Evolutionary conservation across 2,113 vertebrate species (phyloP).

Genomic region (Cariama cristata): DNA sequence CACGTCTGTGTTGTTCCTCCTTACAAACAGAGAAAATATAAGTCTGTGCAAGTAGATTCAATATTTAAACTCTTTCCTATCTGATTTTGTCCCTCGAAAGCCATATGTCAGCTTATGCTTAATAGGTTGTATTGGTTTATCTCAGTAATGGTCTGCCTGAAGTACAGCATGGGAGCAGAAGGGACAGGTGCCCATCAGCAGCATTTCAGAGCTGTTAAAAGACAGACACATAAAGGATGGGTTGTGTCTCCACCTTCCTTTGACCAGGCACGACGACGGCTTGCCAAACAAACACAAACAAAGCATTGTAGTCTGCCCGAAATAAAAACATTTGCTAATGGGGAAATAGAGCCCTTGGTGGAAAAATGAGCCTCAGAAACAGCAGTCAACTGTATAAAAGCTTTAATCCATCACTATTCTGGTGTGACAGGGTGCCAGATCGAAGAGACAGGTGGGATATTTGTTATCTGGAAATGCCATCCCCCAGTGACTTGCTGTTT

Average conservation of each 20-base stretch:
- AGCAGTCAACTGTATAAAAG: constrained; percentile 1
- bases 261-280: background rate
- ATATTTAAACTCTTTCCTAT: background rate
- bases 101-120: background rate
- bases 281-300: constrained; percentile 9
- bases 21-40: background rate
- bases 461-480: background rate
- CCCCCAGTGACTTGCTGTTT: background rate
- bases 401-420: background rate
- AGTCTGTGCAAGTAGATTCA: background rate
- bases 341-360: background rate
- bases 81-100: background rate
- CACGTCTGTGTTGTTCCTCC: background rate
- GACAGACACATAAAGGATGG: background rate
- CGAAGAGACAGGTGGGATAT: constrained; percentile 11
- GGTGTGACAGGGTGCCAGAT: background rate
- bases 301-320: background rate
- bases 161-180: background rate
- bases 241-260: background rate
- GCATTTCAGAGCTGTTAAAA: background rate
- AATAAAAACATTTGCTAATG: constrained; percentile 14
- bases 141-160: background rate
- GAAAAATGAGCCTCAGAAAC: constrained; percentile 23
- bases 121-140: background rate
- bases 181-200: background rate